Evolutionary conservation across 1,140 invertebrate species (phyloP), one percentile per base, ranked within the genome.

Genomic region (Mercenaria mercenaria): DNA sequence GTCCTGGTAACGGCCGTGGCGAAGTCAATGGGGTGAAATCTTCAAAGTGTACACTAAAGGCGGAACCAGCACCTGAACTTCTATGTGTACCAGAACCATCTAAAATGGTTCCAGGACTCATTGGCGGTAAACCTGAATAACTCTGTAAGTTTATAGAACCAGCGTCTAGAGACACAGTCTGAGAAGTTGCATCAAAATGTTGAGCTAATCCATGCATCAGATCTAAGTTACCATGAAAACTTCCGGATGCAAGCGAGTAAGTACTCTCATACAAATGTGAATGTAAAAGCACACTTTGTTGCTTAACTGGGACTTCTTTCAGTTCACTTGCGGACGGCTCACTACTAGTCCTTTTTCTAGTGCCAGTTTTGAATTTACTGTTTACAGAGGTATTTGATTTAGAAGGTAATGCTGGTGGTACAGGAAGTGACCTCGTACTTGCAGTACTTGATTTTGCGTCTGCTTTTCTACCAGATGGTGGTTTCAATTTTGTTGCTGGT

Each of bases 341-440:
- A 39, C 76, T 79, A n/a, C 76, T 52, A 26, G 41, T 52, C 23
- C 74, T 77, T 72, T 72, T 43, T 72, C 67, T 72, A 76, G 41
- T 10, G 15, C 76, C 26, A 20, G 76, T 10, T 47, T 32, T 79
- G 1, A 52, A 1, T 20, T 52, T 56, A 52, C 29, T 52, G 29
- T 79, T 34, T 34, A 4, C 26, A 1, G 76, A 50, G 8, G 32
- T 79, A 20, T 79, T 11, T 37, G 50, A 15, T 52, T 37, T 79
- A 26, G 72, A 10, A 26, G 41, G 39, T 37, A 34, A 34, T 26
- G 74, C 13, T 59, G 76, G 76, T 20, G 29, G 43, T 20, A 1
- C 32, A 52, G 76, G 76, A 37, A 79, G 47, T 20, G 47, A 52
- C 34, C 76, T 79, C 20, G 29, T 32, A 29, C 76, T 39, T 8